phyloP scores from a whole-genome alignment of 1,140 invertebrate species.

The Ctenoplectra terminalis region DNA sequence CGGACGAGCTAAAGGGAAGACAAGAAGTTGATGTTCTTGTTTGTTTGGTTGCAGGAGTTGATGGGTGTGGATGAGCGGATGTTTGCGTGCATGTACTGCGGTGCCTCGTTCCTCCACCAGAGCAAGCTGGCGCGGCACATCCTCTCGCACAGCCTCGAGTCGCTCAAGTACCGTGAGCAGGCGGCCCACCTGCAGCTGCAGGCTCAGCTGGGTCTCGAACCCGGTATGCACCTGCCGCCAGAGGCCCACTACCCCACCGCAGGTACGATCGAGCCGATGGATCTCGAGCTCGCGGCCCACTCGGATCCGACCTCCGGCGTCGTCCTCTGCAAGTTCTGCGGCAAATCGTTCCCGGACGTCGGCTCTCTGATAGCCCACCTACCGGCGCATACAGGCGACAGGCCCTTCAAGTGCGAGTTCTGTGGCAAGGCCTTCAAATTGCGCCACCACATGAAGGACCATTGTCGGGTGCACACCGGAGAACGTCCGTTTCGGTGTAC shows the following conservation, averaged over 20 bases:
- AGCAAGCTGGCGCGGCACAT: slow-evolving; percentile 94
- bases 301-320: slow-evolving; percentile 87
- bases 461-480: slow-evolving; percentile 95
- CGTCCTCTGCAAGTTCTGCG: slow-evolving; percentile 94
- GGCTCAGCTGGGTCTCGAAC: slow-evolving; percentile 79
- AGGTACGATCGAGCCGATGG: slow-evolving; percentile 81
- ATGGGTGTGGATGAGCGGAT: slow-evolving; percentile 88
- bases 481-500: slow-evolving; percentile 94
- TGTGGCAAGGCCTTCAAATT: slow-evolving; percentile 95
- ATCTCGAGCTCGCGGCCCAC: slow-evolving; percentile 81
- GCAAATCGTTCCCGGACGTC: slow-evolving; percentile 94
- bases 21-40: slow-evolving; percentile 96
- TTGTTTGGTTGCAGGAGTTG: slow-evolving; percentile 95
- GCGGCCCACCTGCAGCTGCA: slow-evolving; percentile 84
- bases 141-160: slow-evolving; percentile 92
- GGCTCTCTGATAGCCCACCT: slow-evolving; percentile 92
- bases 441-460: slow-evolving; percentile 96
- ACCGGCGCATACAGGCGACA: slow-evolving; percentile 93
- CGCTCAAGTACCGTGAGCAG: slow-evolving; percentile 91
- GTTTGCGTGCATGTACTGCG: slow-evolving; percentile 94
- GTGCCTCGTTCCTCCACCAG: slow-evolving; percentile 92
- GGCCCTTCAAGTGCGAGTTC: slow-evolving; percentile 95
- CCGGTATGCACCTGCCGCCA: slow-evolving; percentile 79
- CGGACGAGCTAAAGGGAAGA: slow-evolving; percentile 60
- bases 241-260: slow-evolving; percentile 82